Evolutionary conservation across 1,140 invertebrate species (phyloP).

Genomic region (Drosophila parabipectinata): DNA sequence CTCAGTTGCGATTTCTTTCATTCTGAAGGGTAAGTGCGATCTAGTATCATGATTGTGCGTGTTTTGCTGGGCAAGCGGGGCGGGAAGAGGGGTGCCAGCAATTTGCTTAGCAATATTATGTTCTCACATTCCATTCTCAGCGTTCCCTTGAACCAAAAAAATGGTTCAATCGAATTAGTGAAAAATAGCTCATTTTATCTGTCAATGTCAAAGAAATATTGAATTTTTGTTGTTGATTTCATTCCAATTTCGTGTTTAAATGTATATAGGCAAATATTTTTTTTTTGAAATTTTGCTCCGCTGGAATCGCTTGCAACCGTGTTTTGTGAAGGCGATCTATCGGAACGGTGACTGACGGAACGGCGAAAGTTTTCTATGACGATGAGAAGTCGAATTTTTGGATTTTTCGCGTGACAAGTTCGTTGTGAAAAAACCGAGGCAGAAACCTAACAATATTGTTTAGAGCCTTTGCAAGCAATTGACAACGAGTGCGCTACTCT

Average conservation of each 20-base stretch:
- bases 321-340: slow-evolving; percentile 35
- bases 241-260: not conserved
- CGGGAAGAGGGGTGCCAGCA: not conserved
- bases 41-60: slow-evolving; percentile 11
- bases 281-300: slow-evolving; percentile 15
- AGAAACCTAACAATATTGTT: slow-evolving; percentile 45
- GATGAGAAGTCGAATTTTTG: slow-evolving; percentile 78
- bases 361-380: slow-evolving; percentile 79
- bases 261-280: slow-evolving; percentile 15
- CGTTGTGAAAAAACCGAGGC: slow-evolving; percentile 71
- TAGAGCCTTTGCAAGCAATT: slow-evolving; percentile 50
- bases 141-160: slow-evolving; percentile 22
- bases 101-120: slow-evolving; percentile 51
- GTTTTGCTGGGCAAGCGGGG: not conserved
- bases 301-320: slow-evolving; percentile 40
- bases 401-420: slow-evolving; percentile 78
- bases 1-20: slow-evolving; percentile 15
- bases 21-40: slow-evolving; percentile 41
- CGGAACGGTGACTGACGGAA: slow-evolving; percentile 63
- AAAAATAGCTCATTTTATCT: not conserved
- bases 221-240: not conserved
- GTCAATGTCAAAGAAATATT: not conserved
- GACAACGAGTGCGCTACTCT: slow-evolving; percentile 34
- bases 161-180: not conserved
- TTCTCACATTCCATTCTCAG: slow-evolving; percentile 52